Percentiles rank a stretch among this genome's conserved stretches.
Conservation (phyloP, 2,113 vertebrate genomes). For the Notarius lentiginosus region DNA sequence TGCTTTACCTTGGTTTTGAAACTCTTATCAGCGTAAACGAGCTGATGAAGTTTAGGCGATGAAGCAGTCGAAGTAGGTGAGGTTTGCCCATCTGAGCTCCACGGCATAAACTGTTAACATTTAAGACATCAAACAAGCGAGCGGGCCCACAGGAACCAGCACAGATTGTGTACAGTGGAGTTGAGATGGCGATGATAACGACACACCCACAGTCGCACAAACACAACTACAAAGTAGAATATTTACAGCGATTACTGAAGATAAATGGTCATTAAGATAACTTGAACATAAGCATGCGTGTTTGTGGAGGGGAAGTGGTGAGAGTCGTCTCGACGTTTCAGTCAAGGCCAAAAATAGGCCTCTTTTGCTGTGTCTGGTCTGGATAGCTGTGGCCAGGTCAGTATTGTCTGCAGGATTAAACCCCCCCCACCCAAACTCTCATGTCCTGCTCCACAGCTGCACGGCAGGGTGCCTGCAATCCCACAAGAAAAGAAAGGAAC, state of each 20-base stretch:
- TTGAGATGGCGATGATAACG: constrained; percentile 24
- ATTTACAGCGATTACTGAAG: background rate
- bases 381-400: constrained; percentile 64
- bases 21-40: constrained; percentile 1
- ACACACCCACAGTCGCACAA: constrained; percentile 40
- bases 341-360: constrained; percentile 72
- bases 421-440: constrained; percentile 60
- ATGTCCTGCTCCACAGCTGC: constrained; percentile 53
- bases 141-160: constrained; percentile 53
- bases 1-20: background rate
- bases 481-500: constrained; percentile 67
- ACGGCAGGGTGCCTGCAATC: constrained; percentile 69
- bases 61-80: background rate
- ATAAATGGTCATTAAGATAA: constrained; percentile 44
- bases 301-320: constrained; percentile 48
- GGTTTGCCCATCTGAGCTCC: background rate
- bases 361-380: constrained; percentile 59
- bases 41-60: background rate
- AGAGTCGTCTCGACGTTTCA: constrained; percentile 61
- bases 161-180: constrained; percentile 32
- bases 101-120: constrained; percentile 33
- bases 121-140: constrained; percentile 46
- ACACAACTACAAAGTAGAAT: constrained; percentile 30
- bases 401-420: constrained; percentile 69
- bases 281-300: constrained; percentile 41